phyloP scores from a whole-genome alignment of 2,113 vertebrate genomes.

The Tonatia bakeri region DNA sequence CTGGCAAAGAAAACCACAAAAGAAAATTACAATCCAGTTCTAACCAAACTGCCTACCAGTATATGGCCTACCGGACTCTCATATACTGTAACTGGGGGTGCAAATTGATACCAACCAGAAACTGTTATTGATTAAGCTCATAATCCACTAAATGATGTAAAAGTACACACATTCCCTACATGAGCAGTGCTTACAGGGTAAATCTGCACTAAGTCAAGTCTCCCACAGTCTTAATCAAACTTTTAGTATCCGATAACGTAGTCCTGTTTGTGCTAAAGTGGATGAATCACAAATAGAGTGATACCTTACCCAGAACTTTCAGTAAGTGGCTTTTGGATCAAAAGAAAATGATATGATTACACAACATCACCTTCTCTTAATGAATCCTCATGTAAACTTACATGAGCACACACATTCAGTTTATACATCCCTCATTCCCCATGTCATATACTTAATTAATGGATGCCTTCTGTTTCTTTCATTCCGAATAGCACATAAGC shows the following conservation, averaged over 20 bases:
- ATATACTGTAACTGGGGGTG: not conserved
- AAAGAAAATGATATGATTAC: slow-evolving; percentile 48
- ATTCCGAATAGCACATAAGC: slow-evolving; percentile 50
- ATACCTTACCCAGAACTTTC: slow-evolving; percentile 40
- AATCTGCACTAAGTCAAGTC: not conserved
- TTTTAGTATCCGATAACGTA: not conserved
- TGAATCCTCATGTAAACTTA: not conserved
- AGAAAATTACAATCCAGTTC: not conserved
- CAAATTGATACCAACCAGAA: not conserved
- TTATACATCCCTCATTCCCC: slow-evolving; percentile 46
- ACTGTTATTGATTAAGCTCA: not conserved
- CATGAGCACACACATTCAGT: not conserved
- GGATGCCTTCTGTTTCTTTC: slow-evolving; percentile 49
- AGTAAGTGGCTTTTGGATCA: slow-evolving; percentile 42
- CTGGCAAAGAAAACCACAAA: not conserved
- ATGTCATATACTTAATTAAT: slow-evolving; percentile 61
- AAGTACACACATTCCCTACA: not conserved
- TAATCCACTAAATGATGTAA: slow-evolving; percentile 4
- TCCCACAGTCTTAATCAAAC: not conserved
- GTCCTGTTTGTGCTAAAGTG: not conserved
- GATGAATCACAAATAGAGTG: slow-evolving; percentile 35
- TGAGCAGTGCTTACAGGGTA: not conserved
- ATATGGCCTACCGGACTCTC: not conserved
- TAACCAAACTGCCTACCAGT: not conserved
- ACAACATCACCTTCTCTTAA: slow-evolving; percentile 14